phyloP scores from a whole-genome alignment of 2,113 vertebrate genomes.

The Chamaea fasciata region DNA sequence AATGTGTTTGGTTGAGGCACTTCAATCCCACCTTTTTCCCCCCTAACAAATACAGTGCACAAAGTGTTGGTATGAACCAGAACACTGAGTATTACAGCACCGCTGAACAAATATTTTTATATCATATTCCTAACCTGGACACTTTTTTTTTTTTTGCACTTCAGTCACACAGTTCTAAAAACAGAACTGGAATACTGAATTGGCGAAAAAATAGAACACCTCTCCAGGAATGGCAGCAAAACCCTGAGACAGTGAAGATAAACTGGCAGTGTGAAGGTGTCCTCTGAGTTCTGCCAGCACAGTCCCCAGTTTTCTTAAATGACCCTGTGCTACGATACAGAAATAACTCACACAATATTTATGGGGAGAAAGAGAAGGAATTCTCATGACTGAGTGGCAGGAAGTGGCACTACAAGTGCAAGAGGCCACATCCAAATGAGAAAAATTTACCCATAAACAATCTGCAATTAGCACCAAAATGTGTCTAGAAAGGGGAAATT shows the following conservation, averaged over 20 bases:
- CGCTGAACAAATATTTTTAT: not conserved
- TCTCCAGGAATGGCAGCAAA: not conserved
- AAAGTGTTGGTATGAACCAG: not conserved
- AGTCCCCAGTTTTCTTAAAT: not conserved
- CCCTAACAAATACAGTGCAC: not conserved
- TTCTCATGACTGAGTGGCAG: not conserved
- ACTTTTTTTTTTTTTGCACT: not conserved
- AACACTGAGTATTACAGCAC: not conserved
- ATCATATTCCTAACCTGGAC: not conserved
- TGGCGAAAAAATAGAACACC: not conserved
- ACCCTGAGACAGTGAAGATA: not conserved
- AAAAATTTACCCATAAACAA: not conserved
- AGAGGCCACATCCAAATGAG: not conserved
- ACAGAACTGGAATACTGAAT: not conserved
- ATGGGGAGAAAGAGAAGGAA: not conserved
- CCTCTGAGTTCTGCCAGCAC: not conserved
- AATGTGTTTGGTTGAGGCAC: not conserved
- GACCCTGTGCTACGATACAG: not conserved
- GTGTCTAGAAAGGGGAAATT: not conserved
- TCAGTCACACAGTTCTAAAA: not conserved
- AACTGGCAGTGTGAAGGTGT: not conserved
- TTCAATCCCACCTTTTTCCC: not conserved
- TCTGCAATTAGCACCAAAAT: not conserved
- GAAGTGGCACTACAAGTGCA: not conserved
- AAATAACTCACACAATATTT: not conserved